Conservation (phyloP, 2,797 vertebrate genomes). For the Chelmon rostratus region DNA sequence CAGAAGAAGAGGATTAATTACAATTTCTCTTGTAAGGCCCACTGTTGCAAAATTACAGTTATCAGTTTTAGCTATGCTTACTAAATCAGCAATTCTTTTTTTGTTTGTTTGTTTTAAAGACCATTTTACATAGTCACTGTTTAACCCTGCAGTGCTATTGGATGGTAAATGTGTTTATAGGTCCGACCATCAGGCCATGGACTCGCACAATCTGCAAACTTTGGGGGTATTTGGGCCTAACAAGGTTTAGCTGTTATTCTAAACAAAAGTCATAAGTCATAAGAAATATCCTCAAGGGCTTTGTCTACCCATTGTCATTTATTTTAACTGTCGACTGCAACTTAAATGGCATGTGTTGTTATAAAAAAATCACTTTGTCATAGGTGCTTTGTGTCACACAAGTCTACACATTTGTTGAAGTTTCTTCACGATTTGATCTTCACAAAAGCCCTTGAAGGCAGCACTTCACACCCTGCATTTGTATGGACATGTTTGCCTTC, state of each 20-base stretch:
- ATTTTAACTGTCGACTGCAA: background rate
- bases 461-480: background rate
- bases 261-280: background rate
- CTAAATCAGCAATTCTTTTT: no score
- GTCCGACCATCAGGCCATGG: no score
- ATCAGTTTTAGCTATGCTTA: no score
- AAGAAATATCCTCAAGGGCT: background rate
- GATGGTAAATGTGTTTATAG: no score
- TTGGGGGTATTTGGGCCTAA: no score
- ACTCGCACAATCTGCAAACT: no score
- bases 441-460: background rate
- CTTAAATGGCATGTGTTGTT: background rate
- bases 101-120: no score
- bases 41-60: no score
- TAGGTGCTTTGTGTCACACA: background rate
- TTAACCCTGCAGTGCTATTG: no score
- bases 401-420: background rate
- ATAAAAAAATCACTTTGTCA: background rate
- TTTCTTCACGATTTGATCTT: background rate
- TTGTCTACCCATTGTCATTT: background rate
- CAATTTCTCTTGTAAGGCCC: no score
- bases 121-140: no score
- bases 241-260: background rate
- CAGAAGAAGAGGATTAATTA: background rate
- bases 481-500: background rate